These are phyloP conservation scores for Lochmaea capreae DNA, from an alignment of 2,888 invertebrate species.

Conservation along the genomic window DNA sequence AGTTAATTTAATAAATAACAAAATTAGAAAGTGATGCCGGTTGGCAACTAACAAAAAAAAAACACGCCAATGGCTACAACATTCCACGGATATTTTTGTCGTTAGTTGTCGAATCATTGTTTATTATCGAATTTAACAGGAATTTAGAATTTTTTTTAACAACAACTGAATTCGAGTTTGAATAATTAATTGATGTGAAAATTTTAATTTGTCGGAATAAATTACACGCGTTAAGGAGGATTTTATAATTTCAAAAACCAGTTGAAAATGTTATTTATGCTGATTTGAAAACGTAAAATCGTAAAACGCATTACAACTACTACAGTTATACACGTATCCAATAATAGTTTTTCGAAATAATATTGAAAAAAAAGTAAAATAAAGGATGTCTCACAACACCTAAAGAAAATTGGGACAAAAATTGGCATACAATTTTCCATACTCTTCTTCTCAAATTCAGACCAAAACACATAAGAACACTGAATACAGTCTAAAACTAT, in stretches of 20 bases:
- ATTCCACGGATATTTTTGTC: slow-evolving; percentile 36
- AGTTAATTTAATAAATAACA: slow-evolving; percentile 45
- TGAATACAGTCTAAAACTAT: too few species aligned
- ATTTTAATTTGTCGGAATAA: slow-evolving; percentile 5
- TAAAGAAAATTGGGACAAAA: too few species aligned
- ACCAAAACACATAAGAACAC: too few species aligned
- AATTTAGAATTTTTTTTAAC: slow-evolving; percentile 18
- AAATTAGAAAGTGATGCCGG: slow-evolving; percentile 42
- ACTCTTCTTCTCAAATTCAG: too few species aligned
- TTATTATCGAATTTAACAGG: slow-evolving; percentile 16
- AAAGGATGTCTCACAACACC: too few species aligned
- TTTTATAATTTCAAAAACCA: not conserved
- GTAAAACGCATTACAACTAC: too few species aligned
- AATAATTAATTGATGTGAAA: slow-evolving; percentile 8
- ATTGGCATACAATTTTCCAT: too few species aligned
- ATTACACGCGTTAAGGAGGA: not conserved
- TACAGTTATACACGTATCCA: too few species aligned
- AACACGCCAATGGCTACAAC: slow-evolving; percentile 38
- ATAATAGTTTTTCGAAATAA: too few species aligned
- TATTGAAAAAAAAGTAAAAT: too few species aligned
- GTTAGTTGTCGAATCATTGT: slow-evolving; percentile 29
- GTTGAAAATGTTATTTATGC: too few species aligned
- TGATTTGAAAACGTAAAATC: too few species aligned
- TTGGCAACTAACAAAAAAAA: slow-evolving; percentile 33
- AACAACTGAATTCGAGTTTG: not conserved